A percentile compares a stretch with the other conserved stretches of the same genome.
These are phyloP conservation scores for Ceyx melanurus DNA, from an alignment of 2,113 vertebrate genomes.

Conservation along the genomic window DNA sequence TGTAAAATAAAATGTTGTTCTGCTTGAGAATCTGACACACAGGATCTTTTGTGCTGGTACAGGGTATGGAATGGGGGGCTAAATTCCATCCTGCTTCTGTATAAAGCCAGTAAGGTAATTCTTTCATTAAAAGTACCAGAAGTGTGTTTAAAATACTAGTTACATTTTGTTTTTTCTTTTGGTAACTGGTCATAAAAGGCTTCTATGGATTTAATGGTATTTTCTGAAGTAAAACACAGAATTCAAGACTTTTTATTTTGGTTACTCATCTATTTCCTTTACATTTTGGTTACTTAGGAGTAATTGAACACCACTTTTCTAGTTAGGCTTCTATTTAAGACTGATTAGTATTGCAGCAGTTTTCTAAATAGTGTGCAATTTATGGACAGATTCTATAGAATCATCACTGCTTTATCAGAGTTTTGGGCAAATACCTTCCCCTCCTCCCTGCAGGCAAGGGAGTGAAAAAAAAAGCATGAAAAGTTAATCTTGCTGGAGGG, in stretches of 20 bases:
- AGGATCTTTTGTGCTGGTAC: background rate
- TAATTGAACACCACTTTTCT: background rate
- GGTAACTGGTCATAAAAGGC: background rate
- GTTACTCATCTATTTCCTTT: background rate
- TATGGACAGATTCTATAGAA: background rate
- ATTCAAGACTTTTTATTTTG: background rate
- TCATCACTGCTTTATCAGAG: background rate
- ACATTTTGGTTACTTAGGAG: background rate
- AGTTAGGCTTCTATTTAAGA: background rate
- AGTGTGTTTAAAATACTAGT: background rate
- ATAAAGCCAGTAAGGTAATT: background rate
- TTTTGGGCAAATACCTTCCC: background rate
- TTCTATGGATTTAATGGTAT: background rate
- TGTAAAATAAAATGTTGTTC: constrained; percentile 11
- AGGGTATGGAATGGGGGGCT: background rate
- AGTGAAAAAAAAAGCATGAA: background rate
- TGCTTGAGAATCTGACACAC: background rate
- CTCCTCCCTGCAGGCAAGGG: background rate
- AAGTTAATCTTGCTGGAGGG: constrained; percentile 26
- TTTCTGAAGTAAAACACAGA: background rate
- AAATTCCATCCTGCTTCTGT: background rate
- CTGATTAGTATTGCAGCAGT: background rate
- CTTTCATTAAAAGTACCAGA: background rate
- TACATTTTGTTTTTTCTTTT: background rate
- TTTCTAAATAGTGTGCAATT: constrained; percentile 4